Percentiles rank a stretch among this genome's conserved stretches.
Evolutionary conservation across 2,797 vertebrate genomes (phyloP).

Genomic region (Chromobotia macracanthus): DNA sequence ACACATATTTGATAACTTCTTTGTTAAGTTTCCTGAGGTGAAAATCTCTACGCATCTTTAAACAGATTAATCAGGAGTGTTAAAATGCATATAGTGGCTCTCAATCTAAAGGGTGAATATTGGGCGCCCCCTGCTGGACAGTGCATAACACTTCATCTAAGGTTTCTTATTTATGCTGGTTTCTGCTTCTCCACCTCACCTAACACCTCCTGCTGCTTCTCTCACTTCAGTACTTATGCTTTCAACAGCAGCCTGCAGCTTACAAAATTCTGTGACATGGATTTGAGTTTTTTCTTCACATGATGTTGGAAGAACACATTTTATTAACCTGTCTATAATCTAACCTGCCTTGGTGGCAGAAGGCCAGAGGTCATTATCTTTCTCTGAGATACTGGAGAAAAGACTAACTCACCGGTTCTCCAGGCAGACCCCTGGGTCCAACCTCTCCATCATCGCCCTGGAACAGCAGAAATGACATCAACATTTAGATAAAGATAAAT

Average conservation of each 20-base stretch:
- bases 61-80: no score
- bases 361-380: constrained; percentile 57
- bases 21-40: no score
- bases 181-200: background rate
- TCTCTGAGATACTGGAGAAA: constrained; percentile 18
- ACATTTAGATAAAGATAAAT: background rate
- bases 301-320: no score
- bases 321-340: background rate
- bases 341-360: constrained; percentile 21
- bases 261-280: background rate
- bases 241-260: no score
- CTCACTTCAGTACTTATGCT: background rate
- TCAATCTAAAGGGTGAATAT: constrained; percentile 49
- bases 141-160: constrained; percentile 55
- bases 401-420: constrained; percentile 88
- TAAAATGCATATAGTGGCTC: background rate
- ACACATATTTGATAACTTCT: no score
- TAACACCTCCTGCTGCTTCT: background rate
- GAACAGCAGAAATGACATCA: constrained; percentile 44
- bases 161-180: background rate
- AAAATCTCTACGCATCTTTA: background rate
- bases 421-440: constrained; percentile 95
- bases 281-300: background rate
- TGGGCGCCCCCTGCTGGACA: constrained; percentile 73
- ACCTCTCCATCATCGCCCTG: constrained; percentile 98